Percentiles rank a stretch among this genome's conserved stretches.
Conservation (phyloP, 2,797 vertebrate species). For the Rhodeus uyekii region DNA sequence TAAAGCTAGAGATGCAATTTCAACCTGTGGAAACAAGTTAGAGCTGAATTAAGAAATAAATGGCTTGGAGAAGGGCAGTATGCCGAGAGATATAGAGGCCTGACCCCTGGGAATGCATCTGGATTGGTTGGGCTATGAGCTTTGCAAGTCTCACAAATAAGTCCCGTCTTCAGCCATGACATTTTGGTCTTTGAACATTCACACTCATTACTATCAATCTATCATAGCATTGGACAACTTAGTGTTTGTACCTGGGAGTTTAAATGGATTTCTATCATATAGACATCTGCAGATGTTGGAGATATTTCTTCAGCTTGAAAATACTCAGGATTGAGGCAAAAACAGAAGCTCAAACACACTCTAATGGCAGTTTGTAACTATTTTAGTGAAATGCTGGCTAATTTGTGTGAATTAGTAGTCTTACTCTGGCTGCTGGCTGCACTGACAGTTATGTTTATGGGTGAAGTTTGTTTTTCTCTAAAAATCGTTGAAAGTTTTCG, state of each 20-base stretch:
- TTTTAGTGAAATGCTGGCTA: neutral
- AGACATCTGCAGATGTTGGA: constrained; percentile 1
- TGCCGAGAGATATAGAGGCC: constrained; percentile 22
- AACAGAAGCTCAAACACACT: constrained; percentile 21
- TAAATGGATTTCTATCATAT: constrained; percentile 1
- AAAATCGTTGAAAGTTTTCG: too few relatives aligned
- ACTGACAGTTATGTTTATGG: too few relatives aligned
- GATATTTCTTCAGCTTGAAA: constrained; percentile 6
- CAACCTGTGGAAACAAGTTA: constrained; percentile 29
- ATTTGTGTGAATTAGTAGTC: too few relatives aligned
- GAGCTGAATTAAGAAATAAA: constrained; percentile 48
- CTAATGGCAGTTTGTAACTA: neutral
- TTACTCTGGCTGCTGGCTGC: too few relatives aligned
- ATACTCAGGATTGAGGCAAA: constrained; percentile 48
- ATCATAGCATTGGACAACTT: constrained; percentile 17
- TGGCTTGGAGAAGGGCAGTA: constrained; percentile 33
- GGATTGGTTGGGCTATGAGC: constrained; percentile 59
- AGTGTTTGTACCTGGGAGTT: neutral
- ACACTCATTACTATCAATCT: constrained; percentile 31
- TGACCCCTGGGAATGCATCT: constrained; percentile 4
- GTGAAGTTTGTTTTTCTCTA: too few relatives aligned
- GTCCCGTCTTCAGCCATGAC: constrained; percentile 28
- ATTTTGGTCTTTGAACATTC: constrained; percentile 24
- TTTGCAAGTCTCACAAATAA: constrained; percentile 54
- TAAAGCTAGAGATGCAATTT: constrained; percentile 38